phyloP scores from a whole-genome alignment of 2,113 vertebrate genomes.

The Paedocypris sp. region DNA sequence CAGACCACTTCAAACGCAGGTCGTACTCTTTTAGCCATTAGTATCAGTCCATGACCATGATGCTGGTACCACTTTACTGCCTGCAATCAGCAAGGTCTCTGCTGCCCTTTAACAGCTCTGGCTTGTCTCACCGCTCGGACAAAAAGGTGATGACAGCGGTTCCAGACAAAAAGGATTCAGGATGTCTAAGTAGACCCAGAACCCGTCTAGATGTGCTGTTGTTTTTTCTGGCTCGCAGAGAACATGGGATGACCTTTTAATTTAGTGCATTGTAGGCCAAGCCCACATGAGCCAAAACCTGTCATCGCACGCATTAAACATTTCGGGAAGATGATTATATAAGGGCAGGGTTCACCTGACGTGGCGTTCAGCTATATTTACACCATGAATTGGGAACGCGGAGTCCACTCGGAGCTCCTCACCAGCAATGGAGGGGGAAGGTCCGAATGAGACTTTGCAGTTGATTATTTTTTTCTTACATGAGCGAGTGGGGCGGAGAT shows the following conservation, averaged over 20 bases:
- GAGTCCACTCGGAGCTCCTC: conserved; percentile 44
- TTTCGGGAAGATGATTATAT: conserved; percentile 34
- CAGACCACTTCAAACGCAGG: conserved; percentile 42
- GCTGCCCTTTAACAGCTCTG: conserved; percentile 32
- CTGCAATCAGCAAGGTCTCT: conserved; percentile 40
- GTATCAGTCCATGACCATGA: conserved; percentile 35
- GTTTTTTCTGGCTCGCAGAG: too few species aligned
- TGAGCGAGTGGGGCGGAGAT: conserved; percentile 46
- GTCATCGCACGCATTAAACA: conserved; percentile 47
- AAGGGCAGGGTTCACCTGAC: conserved; percentile 30
- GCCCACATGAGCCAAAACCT: conserved; percentile 46
- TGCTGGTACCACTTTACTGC: conserved; percentile 45
- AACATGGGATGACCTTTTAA: not conserved
- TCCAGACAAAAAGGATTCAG: not conserved
- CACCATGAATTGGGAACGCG: too few species aligned
- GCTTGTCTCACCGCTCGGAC: conserved; percentile 12
- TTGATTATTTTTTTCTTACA: conserved; percentile 47
- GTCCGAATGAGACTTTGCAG: conserved; percentile 41
- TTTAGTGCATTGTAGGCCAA: conserved; percentile 32
- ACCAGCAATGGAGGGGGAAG: conserved; percentile 28
- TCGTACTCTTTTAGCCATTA: conserved; percentile 41
- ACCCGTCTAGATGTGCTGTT: not conserved
- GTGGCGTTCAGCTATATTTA: too few species aligned
- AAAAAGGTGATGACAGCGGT: conserved; percentile 23
- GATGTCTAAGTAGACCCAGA: not conserved